Evolutionary conservation across 2,888 invertebrate genomes (phyloP), one percentile per base, ranked within the genome.

Genomic region (Brachypalpus laphriformis): DNA sequence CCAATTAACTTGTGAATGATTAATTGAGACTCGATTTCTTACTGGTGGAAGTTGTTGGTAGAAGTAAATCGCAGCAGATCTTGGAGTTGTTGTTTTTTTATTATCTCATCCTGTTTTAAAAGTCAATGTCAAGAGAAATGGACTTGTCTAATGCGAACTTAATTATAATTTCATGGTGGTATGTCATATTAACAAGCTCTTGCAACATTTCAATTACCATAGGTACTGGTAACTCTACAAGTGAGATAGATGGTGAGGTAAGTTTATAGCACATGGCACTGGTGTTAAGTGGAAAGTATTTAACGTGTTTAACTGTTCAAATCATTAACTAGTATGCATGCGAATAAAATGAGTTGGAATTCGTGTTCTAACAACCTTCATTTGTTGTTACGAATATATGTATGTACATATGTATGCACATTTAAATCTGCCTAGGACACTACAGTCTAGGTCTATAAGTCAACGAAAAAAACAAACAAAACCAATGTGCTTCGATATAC

Each of bases 1-100:
- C 22, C 28, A 54, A 54, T 54, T 54, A 54, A 28, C 54, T 54
- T 28, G 16, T 4, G 9, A 54, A 54, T 54, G 54, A 54, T 54
- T 54, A 54, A 54, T 54, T 54, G 16, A 25, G 6, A 25, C 7
- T 28, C 51, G 51, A 28, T 16, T 28, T 54, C 28, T 54, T 28
- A 54, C 25, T 54, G 49, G 25, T 51, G 11, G 5, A 25, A 28
- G 16, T 54, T 28, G 54, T n/a, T 54, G 14, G 28, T 25, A 14
- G 54, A 14, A 54, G 8, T 54, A 14, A 25, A 28, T 28, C 28
- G 28, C 25, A 28, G 1, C 1, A 28, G 14, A 25, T 5, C 25
- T 6, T 54, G 8, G 8, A 7, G 16, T 8, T 18, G 1, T 8
- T 18, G 8, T 14, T 14, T 25, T 25, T 25, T 45, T 20, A 9